Evolutionary conservation across 2,797 vertebrate genomes (phyloP), one percentile per base, ranked within the genome.

Genomic region (Microcaecilia unicolor): DNA sequence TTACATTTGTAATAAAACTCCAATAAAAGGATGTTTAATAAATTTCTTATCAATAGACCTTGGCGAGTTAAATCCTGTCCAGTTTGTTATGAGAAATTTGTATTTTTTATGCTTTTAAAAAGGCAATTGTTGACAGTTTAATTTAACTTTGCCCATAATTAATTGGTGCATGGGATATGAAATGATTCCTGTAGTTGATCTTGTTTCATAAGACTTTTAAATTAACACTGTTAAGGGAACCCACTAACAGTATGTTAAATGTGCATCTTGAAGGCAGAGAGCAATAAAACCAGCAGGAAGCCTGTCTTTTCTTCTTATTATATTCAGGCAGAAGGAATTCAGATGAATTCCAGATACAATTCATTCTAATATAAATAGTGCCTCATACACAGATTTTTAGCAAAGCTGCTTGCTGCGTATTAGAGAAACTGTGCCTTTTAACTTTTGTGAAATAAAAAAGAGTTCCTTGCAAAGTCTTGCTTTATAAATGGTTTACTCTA

Each of bases 261-360:
- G 22, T 46, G 39, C 14, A 48, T 50, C 44, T 50, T 25, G 21
- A 15, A 56, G 34, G 36, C 25, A 37, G 15, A 37, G 12, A 55
- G 21, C 35, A 57, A 55, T 44, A 70, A 58, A 58, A 28, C 3
- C 61, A 63, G 36, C 39, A 63, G 56, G 54, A 22, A 53, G 2
- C 10, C 7, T 2, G 3, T 2, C 11, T 38, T 45, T 27, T 36
- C 4, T 25, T 56, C 57, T 61, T 48, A 59, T 31, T 25, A 45
- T 37, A 56, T 18, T 38, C 57, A 60, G 41, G 48, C 42, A 34
- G 15, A 50, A 49, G 25, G 34, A 68, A 10, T 22, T 20, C 4
- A 58, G 36, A 18, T 12, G 15, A 57, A 54, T 35, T 53, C 20
- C 44, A 51, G 19, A 51, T 14, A 41, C 26, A 46, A 25, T 31